phyloP scores from a whole-genome alignment of 2,888 invertebrate genomes.

The Nymphalis polychloros region DNA sequence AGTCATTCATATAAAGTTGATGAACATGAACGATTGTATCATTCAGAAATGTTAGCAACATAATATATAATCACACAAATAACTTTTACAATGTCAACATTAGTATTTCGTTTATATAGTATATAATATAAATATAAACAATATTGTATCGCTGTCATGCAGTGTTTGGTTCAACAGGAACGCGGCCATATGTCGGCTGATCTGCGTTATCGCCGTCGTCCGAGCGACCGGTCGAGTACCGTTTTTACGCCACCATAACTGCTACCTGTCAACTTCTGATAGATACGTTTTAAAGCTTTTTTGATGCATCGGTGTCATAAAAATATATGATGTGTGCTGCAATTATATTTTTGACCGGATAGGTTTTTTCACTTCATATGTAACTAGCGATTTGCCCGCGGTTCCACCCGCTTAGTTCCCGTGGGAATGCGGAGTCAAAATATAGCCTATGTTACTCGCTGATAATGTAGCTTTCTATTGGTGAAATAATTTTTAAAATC shows the following conservation, averaged over 20 bases:
- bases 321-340: constrained; percentile 7
- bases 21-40: too few species aligned
- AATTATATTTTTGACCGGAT: constrained; percentile 6
- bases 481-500: too few species aligned
- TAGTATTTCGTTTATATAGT: neutral
- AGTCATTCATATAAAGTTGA: too few species aligned
- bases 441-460: too few species aligned
- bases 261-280: constrained; percentile 50
- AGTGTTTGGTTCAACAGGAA: constrained; percentile 40
- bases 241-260: constrained; percentile 59
- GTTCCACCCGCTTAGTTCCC: too few species aligned
- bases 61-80: too few species aligned
- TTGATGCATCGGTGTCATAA: constrained; percentile 39
- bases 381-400: too few species aligned
- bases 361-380: neutral
- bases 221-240: constrained; percentile 48
- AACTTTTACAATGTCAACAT: neutral
- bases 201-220: constrained; percentile 44
- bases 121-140: constrained; percentile 8
- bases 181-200: constrained; percentile 38
- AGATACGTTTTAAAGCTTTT: constrained; percentile 50
- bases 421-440: too few species aligned
- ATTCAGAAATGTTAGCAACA: too few species aligned
- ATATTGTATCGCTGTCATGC: constrained; percentile 23
- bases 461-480: too few species aligned